A percentile compares a stretch with the other conserved stretches of the same genome.
Conservation (phyloP, 1,140 invertebrate species). For the Solenopsis invicta region DNA sequence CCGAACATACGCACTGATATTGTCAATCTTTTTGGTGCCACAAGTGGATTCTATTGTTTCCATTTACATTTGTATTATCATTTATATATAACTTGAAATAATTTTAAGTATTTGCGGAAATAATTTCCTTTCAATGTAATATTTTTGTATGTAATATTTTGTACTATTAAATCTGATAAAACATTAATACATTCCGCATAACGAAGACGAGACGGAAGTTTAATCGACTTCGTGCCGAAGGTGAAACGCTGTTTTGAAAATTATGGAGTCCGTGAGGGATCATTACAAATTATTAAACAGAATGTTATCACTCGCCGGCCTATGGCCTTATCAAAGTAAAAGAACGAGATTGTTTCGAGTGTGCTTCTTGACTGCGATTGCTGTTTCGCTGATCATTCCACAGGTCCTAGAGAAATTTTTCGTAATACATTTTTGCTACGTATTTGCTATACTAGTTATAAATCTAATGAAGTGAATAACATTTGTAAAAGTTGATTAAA, state of each 20-base stretch:
- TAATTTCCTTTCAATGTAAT: background rate
- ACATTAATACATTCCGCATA: background rate
- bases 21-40: background rate
- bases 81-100: background rate
- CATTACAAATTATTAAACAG: background rate
- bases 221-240: background rate
- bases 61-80: background rate
- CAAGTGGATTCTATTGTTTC: background rate
- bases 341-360: background rate
- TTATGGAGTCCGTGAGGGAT: background rate
- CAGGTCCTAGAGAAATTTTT: background rate
- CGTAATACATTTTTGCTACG: background rate
- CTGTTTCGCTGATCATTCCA: background rate
- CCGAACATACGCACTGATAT: background rate
- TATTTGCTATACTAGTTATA: background rate
- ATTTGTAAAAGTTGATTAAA: background rate
- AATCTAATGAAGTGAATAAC: background rate
- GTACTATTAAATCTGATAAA: background rate
- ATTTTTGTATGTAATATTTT: background rate
- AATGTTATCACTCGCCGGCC: background rate
- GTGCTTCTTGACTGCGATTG: background rate
- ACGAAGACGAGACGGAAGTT: background rate
- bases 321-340: conserved; percentile 7
- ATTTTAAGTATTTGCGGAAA: background rate
- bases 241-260: background rate